Base-by-base conservation (phyloP, 2,888 invertebrate genomes). In the Nomada goodeniana region DNA sequence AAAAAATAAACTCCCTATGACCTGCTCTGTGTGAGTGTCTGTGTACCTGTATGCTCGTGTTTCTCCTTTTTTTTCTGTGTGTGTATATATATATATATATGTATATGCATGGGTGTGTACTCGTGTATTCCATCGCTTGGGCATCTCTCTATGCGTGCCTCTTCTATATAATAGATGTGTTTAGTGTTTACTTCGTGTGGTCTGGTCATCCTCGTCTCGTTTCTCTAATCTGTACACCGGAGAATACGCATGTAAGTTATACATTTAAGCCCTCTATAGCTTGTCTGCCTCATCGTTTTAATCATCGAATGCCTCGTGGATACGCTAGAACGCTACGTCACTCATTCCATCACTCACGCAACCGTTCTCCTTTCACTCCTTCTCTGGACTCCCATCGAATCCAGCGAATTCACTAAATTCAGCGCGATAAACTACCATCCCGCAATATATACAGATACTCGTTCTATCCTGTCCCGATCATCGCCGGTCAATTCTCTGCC, bases 1-100 rank as follows among this genome's bases (percentile, higher is more conserved):
- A 93, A 93, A 93, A 93, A 93, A 93, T 93, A 93, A 93, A 92
- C 90, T 91, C 87, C 91, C 91, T 92, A 92, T 90, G 76, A 90
- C 88, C 91, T 90, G 91, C 84, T 82, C 80, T 65, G 59, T 57
- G 71, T 76, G 9, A 20, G 53, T 57, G 20, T 86, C 89, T 90
- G 90, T 86, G 79, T 83, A 82, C 72, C 26, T 60, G 61, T 68
- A 44, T 11, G 75, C 18, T 57, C 23, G 55, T 44, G 61, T 78
- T 71, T 61, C 50, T 67, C n/a, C 75, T 55, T 36, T 29, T 76
- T 55, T 69, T 63, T 67, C 78, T 72, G 74, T 81, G 80, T 84
- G n/a, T 59, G 74, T 47, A 64, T 59, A 42, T 61, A 44, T 76
- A 76, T 47, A 64, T 23, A 23, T 23, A 76, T 47, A 64, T n/a